Evolutionary conservation across 2,797 vertebrate genomes (phyloP).

Genomic region (Cryptoblepharus egeriae): DNA sequence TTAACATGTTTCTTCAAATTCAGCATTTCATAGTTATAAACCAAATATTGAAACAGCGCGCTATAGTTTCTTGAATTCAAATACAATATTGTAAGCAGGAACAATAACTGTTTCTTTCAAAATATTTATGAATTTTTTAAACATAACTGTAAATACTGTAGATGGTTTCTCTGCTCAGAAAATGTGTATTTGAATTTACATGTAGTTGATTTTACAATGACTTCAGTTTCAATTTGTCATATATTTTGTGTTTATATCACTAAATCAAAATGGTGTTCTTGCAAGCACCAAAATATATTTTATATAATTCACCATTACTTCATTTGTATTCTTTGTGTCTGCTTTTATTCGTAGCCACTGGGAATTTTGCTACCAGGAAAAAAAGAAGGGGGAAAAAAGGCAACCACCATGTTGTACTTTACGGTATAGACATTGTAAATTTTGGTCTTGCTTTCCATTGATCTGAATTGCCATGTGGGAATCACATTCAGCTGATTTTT

Average conservation of each 20-base stretch:
- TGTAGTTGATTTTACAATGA: constrained; percentile 38
- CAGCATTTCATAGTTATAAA: constrained; percentile 62
- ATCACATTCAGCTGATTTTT: constrained; percentile 83
- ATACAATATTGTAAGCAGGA: constrained; percentile 55
- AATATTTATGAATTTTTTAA: constrained; percentile 61
- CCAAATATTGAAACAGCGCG: constrained; percentile 67
- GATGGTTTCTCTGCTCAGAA: constrained; percentile 47
- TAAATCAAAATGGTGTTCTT: constrained; percentile 60
- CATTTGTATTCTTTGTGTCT: constrained; percentile 68
- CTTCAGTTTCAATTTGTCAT: constrained; percentile 49
- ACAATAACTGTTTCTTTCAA: constrained; percentile 66
- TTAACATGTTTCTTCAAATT: constrained; percentile 51
- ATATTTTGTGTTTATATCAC: constrained; percentile 52
- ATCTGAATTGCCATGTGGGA: constrained; percentile 81
- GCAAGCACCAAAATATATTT: constrained; percentile 57
- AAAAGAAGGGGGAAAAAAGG: constrained; percentile 49
- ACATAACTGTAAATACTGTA: constrained; percentile 48
- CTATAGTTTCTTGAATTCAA: constrained; percentile 64
- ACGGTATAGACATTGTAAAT: constrained; percentile 79
- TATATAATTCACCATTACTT: constrained; percentile 69
- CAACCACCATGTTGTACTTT: constrained; percentile 75
- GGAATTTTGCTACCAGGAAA: constrained; percentile 77
- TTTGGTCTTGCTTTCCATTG: constrained; percentile 82
- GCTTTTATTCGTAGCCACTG: constrained; percentile 71
- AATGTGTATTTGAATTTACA: constrained; percentile 8